Evolutionary conservation across 1,140 invertebrate genomes (phyloP), one percentile per base, ranked within the genome.

Genomic region (Camponotus floridanus): DNA sequence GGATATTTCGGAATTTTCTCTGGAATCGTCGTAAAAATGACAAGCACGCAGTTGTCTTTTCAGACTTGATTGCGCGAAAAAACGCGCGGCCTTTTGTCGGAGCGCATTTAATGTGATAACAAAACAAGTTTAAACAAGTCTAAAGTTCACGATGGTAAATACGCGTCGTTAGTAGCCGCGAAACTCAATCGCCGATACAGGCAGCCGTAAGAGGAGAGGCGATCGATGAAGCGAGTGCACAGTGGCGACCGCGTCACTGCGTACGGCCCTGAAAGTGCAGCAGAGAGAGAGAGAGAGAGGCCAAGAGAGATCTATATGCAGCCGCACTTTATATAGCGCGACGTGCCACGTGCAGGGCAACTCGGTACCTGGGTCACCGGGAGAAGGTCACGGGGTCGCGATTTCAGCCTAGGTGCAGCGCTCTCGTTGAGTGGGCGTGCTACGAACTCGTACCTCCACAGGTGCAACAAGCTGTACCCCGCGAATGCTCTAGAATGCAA

Each of bases 361-460:
- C 76, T 89, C 73, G 85, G 89, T 91, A 87, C 87, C 87, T 91
- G 90, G 90, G 90, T 91, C 90, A 91, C 87, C 89, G 87, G 87
- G 90, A 91, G 90, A 91, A 91, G 90, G 90, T 91, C 87, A 91
- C 90, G 84, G 86, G 89, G 90, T 91, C 90, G 85, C 42, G 87
- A 87, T 87, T 90, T 90, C 80, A 90, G 39, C 76, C 78, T 81
- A 80, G 90, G 80, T 85, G 90, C 62, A 33, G 51, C 45, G 62
- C 65, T 71, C 36, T 55, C 79, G 48, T 51, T 18, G 55, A 83
- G 88, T 88, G 83, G 88, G 88, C 71, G 76, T 83, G 65, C n/a
- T 45, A 26, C 67, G 62, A 45, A 45, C 9, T 55, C 70, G 21
- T 36, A 15, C 59, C 36, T 18, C 62, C n/a, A 76, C 87, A 86